Evolutionary conservation across 2,888 invertebrate genomes (phyloP), one percentile per base, ranked within the genome.

Genomic region (Leptodirus hochenwartii): DNA sequence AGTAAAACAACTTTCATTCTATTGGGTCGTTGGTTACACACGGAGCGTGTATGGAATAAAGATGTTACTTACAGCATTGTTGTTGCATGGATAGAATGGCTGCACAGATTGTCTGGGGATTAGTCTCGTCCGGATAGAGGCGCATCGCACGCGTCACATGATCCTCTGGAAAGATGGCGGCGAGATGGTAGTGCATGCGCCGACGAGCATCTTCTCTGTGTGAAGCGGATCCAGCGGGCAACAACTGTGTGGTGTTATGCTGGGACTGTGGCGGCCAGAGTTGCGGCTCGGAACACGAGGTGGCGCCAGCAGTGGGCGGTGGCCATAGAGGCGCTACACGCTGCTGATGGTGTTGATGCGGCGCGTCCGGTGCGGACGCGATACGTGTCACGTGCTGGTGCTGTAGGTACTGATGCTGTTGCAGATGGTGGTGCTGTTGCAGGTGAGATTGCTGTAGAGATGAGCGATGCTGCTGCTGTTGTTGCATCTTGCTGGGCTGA

Each of bases 91-190:
- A 67, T 42, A 87, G 58, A 40, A 87, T 84, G 37, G 80, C 73
- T 20, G 81, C 80, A 56, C 90, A 90, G 51, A 91, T 82, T 43
- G 72, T 76, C 53, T 88, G 81, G 6, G 90, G 77, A 54, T 88
- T 80, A 14, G 76, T 82, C 52, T 88, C 88, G 27, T 84, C 79
- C 0, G 91, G 91, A 56, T 82, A 75, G 39, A 78, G 60, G 37
- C 76, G 70, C 81, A 95, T 84, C 1, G 81, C 90, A 29, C 75
- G 71, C 29, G 71, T 68, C n/a, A 93, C 91, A 47, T 85, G 80
- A 39, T 79, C 75, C 46, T 84, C 81, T 0, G 88, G 87, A 56
- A 95, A 95, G 33, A 93, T 74, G 30, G 79, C 79, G n/a, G 82
- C 73, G 37, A 95, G 59, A 53, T 90, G 87, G 55, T 77, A 88